Percentiles rank a stretch among this genome's conserved stretches.
Evolutionary conservation across 2,113 vertebrate species (phyloP).

Genomic region (Sula dactylatra): DNA sequence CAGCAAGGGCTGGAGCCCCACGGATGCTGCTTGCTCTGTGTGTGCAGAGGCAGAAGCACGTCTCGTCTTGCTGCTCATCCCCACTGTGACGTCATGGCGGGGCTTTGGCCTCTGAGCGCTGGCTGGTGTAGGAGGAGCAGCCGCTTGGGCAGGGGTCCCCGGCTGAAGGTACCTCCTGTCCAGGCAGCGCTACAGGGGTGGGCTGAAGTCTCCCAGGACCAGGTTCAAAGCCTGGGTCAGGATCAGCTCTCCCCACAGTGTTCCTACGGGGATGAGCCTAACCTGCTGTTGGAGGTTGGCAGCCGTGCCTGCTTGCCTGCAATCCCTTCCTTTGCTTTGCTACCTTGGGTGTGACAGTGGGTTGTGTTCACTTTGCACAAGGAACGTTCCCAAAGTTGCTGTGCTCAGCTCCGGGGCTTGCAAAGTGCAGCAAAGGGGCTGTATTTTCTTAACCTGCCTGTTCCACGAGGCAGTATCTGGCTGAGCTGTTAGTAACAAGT

Average conservation of each 20-base stretch:
- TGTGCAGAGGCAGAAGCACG: neutral
- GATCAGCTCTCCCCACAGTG: neutral
- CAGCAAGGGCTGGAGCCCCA: neutral
- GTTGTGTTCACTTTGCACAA: neutral
- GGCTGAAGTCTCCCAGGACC: neutral
- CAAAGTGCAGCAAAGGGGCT: neutral
- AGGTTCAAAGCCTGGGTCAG: neutral
- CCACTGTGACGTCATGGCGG: neutral
- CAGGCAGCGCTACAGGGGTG: neutral
- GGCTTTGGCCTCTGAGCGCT: neutral
- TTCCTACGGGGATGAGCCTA: neutral
- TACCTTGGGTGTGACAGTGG: neutral
- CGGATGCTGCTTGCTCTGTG: neutral
- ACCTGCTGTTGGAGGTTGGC: neutral
- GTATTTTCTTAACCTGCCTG: neutral
- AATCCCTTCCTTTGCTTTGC: neutral
- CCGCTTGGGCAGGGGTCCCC: neutral
- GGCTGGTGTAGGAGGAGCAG: neutral
- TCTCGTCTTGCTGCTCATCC: neutral
- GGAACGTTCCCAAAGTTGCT: neutral
- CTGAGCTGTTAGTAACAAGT: neutral
- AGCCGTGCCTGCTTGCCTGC: rapidly evolving
- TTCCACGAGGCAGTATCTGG: neutral
- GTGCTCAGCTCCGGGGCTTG: neutral
- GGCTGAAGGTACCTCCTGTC: neutral